Conservation (phyloP, 1,140 invertebrate genomes). For the Cepaea nemoralis region DNA sequence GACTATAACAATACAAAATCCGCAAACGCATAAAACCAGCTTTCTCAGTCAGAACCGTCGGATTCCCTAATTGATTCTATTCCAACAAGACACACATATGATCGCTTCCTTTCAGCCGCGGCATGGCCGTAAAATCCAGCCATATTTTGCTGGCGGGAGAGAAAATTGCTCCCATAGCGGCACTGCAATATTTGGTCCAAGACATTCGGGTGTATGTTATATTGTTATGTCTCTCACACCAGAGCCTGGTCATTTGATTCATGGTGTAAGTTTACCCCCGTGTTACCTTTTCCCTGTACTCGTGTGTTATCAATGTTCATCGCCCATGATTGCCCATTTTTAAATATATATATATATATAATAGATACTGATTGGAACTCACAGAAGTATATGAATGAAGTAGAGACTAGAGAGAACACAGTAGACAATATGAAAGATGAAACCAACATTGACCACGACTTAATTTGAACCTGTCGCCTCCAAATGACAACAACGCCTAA, state of each 20-base stretch:
- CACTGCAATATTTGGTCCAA: slow-evolving; percentile 1
- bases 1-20: not conserved
- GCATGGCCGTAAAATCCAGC: not conserved
- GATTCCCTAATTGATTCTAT: slow-evolving; percentile 13
- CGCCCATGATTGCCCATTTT: no score
- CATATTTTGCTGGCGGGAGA: not conserved
- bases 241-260: not conserved
- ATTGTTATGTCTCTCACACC: not conserved
- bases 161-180: slow-evolving; percentile 6
- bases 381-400: no score
- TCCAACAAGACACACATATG: not conserved
- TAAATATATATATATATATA: no score
- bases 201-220: not conserved
- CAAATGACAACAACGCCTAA: no score
- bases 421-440: no score
- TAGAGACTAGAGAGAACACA: no score
- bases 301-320: no score
- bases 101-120: not conserved
- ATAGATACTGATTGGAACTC: no score
- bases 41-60: not conserved
- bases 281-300: no score
- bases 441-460: no score
- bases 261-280: no score
- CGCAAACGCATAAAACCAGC: not conserved
- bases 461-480: no score